These are phyloP conservation scores for Prionace glauca DNA, from an alignment of 2,797 vertebrate species.

Conservation along the genomic window DNA sequence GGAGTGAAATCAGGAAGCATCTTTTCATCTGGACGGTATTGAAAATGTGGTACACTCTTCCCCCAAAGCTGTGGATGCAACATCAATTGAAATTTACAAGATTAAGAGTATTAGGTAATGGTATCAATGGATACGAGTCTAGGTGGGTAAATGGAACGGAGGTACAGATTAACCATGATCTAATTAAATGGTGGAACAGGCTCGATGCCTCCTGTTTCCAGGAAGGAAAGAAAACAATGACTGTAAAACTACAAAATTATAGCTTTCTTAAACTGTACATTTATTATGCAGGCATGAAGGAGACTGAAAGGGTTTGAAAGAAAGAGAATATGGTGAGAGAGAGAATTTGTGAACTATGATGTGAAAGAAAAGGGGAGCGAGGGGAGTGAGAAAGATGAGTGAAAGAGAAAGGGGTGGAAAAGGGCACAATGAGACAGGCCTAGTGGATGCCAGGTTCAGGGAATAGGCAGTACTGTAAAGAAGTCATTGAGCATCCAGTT, in stretches of 20 bases:
- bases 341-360: too few species aligned
- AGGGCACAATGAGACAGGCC: background rate
- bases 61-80: background rate
- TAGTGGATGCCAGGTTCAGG: background rate
- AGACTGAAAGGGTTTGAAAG: background rate
- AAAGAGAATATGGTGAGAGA: background rate
- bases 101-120: background rate
- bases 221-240: background rate
- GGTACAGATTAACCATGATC: background rate
- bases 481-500: background rate
- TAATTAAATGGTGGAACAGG: background rate
- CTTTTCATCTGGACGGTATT: background rate
- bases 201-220: background rate
- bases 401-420: background rate
- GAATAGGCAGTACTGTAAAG: background rate
- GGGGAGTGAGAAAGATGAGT: background rate
- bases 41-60: background rate
- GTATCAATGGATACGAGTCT: background rate
- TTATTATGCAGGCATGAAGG: background rate
- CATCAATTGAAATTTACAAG: background rate
- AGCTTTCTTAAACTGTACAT: background rate
- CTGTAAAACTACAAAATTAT: background rate
- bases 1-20: background rate
- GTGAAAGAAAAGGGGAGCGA: background rate
- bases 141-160: background rate